A percentile compares a stretch with the other conserved stretches of the same genome.
Evolutionary conservation across 2,797 vertebrate species (phyloP).

Genomic region (Melanotaenia parkinsoni): DNA sequence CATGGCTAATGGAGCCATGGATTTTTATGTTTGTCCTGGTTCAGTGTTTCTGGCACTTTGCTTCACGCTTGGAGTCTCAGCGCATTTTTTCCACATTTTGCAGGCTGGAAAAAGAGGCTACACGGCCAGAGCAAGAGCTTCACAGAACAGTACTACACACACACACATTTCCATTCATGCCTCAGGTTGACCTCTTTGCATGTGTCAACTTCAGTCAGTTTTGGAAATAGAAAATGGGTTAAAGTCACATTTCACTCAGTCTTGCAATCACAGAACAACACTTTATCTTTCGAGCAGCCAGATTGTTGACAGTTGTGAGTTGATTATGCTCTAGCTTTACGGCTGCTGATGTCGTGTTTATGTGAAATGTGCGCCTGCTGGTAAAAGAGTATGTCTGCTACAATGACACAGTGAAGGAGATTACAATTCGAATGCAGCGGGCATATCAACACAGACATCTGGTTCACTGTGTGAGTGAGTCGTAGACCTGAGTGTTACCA

Average conservation of each 20-base stretch:
- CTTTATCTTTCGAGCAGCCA: not conserved
- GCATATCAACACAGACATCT: constrained; percentile 69
- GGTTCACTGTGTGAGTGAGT: constrained; percentile 46
- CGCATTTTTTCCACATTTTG: constrained; percentile 76
- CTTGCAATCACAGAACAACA: constrained; percentile 25
- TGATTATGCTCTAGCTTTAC: constrained; percentile 40
- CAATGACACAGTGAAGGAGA: constrained; percentile 47
- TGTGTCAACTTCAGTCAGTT: constrained; percentile 5
- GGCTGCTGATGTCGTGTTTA: constrained; percentile 58
- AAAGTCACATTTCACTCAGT: constrained; percentile 9
- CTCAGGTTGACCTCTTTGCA: constrained; percentile 27
- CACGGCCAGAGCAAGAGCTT: constrained; percentile 51
- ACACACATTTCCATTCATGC: constrained; percentile 28
- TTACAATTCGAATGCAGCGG: constrained; percentile 43
- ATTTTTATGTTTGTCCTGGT: constrained; percentile 70
- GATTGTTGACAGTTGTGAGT: constrained; percentile 29
- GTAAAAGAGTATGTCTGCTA: constrained; percentile 42
- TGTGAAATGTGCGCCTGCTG: constrained; percentile 30
- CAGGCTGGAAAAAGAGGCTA: constrained; percentile 63
- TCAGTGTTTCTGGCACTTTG: constrained; percentile 68
- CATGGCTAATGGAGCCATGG: constrained; percentile 67
- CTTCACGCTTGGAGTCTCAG: constrained; percentile 67
- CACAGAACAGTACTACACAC: constrained; percentile 8
- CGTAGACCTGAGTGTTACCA: constrained; percentile 38
- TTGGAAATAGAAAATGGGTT: constrained; percentile 2